Conservation (phyloP, 2,888 invertebrate genomes). For the Synanthedon formicaeformis region DNA sequence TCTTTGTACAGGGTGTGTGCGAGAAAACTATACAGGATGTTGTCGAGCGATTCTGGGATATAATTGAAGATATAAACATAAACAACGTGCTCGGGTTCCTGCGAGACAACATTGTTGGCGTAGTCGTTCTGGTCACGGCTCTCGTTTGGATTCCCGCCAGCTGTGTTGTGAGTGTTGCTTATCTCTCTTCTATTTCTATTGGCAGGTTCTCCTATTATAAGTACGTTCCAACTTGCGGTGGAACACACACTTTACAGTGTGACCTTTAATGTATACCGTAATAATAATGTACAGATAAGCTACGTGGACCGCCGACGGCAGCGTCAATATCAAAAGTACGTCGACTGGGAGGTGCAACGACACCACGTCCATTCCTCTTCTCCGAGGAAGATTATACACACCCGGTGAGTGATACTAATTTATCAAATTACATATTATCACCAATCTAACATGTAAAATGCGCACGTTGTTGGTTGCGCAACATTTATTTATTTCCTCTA, state of each 20-base stretch:
- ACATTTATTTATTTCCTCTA: background rate
- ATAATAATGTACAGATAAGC: constrained; percentile 70
- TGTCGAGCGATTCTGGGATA: constrained; percentile 96
- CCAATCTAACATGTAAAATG: no score
- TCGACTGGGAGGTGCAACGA: constrained; percentile 77
- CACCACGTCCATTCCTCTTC: constrained; percentile 82
- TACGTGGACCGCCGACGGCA: constrained; percentile 85
- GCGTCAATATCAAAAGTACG: constrained; percentile 76
- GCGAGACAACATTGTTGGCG: constrained; percentile 93
- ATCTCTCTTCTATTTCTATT: no score
- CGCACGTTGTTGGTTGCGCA: no score
- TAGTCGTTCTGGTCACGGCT: constrained; percentile 90
- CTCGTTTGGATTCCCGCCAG: constrained; percentile 95
- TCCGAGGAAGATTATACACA: constrained; percentile 76
- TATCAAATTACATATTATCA: no score
- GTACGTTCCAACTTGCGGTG: no score
- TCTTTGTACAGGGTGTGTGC: constrained; percentile 80
- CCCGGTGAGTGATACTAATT: constrained; percentile 45
- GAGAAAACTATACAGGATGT: constrained; percentile 96
- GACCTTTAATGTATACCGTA: no score
- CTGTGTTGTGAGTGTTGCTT: constrained; percentile 69
- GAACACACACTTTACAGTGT: background rate
- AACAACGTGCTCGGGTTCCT: constrained; percentile 91
- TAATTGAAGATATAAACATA: constrained; percentile 96
- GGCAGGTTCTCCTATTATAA: no score